A percentile compares a stretch with the other conserved stretches of the same genome.
Conservation (phyloP, 1,140 invertebrate species). For the Hylaeus volcanicus region DNA sequence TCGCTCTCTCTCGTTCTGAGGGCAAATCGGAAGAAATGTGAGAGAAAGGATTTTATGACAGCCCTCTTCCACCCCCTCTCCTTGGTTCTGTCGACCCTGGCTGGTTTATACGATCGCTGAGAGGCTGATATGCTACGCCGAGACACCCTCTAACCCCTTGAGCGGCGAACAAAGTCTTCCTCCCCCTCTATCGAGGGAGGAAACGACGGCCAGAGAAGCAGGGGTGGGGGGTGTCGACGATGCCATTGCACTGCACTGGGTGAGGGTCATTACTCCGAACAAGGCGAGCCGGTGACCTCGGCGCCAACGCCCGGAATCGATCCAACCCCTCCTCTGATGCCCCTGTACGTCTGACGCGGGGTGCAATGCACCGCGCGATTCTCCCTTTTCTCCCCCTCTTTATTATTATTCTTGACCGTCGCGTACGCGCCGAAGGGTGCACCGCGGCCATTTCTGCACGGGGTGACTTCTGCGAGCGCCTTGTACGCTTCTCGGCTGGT, state of each 20-base stretch:
- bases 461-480: too few relatives aligned
- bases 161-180: slow-evolving; percentile 50
- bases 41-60: slow-evolving; percentile 33
- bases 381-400: slow-evolving; percentile 18
- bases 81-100: neutral
- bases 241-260: slow-evolving; percentile 81
- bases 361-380: slow-evolving; percentile 69
- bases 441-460: too few relatives aligned
- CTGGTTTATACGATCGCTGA: slow-evolving; percentile 9
- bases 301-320: slow-evolving; percentile 80
- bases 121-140: slow-evolving; percentile 24
- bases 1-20: too few relatives aligned
- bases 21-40: slow-evolving; percentile 10
- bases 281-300: slow-evolving; percentile 80
- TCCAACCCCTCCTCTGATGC: slow-evolving; percentile 68
- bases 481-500: too few relatives aligned
- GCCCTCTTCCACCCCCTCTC: neutral
- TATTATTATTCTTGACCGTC: slow-evolving; percentile 29
- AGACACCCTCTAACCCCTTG: slow-evolving; percentile 45
- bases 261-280: slow-evolving; percentile 81
- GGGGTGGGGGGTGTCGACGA: slow-evolving; percentile 60
- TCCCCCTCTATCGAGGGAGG: slow-evolving; percentile 26
- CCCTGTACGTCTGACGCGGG: slow-evolving; percentile 52
- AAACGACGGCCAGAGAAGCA: slow-evolving; percentile 40
- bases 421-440: too few relatives aligned